phyloP scores from a whole-genome alignment of 2,888 invertebrate species.

The Chrysotoxum bicinctum region DNA sequence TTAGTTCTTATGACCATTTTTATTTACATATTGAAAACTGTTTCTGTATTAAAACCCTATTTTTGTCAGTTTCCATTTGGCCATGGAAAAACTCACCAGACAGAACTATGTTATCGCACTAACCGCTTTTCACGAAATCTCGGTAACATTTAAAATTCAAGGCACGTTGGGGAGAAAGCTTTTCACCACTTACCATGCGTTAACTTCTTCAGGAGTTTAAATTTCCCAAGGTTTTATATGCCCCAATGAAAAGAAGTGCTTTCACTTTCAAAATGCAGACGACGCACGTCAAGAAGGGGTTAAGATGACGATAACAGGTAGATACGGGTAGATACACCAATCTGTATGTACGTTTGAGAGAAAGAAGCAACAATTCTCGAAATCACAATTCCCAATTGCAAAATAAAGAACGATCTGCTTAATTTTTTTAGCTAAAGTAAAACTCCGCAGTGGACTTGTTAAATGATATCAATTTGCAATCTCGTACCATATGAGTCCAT shows the following conservation, averaged over 20 bases:
- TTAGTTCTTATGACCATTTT: too few relatives aligned
- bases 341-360: not conserved
- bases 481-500: not conserved
- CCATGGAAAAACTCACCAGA: not conserved
- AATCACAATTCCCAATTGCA: not conserved
- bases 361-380: not conserved
- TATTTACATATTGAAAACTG: not conserved
- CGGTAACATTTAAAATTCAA: conserved; percentile 7
- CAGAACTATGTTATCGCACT: not conserved
- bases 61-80: not conserved
- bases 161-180: not conserved
- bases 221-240: not conserved
- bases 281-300: not conserved
- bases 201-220: not conserved
- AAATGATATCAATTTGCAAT: not conserved
- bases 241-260: not conserved
- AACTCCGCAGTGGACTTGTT: not conserved
- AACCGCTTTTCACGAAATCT: not conserved
- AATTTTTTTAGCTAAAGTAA: not conserved
- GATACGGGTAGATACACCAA: not conserved
- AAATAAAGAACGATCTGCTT: not conserved
- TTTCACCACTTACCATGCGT: not conserved
- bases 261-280: conserved; percentile 22
- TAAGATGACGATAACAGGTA: not conserved
- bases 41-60: not conserved